Evolutionary conservation across 2,888 invertebrate species (phyloP).

Genomic region (Steinernema carpocapsae): DNA sequence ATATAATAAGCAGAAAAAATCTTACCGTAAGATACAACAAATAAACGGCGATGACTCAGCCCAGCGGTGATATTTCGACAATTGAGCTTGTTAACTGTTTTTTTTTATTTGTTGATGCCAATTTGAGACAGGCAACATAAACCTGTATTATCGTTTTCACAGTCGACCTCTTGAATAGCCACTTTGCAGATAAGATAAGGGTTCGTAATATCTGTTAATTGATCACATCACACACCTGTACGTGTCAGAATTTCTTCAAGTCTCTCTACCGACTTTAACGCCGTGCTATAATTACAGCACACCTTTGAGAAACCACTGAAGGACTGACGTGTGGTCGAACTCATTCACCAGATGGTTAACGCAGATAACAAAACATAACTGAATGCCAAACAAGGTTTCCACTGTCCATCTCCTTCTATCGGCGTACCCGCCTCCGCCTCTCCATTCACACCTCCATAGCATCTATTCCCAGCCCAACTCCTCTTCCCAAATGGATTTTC

Average conservation of each 20-base stretch:
- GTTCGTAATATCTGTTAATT: not conserved
- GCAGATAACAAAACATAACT: not conserved
- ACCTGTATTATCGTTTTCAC: too few relatives aligned
- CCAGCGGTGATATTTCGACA: not conserved
- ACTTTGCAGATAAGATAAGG: not conserved
- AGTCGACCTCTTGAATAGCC: not conserved
- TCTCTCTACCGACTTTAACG: not conserved
- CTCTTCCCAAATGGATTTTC: too few relatives aligned
- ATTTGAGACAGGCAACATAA: too few relatives aligned
- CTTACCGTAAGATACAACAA: not conserved
- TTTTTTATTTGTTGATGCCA: too few relatives aligned
- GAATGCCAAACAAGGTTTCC: not conserved
- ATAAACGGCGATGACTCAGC: slow-evolving; percentile 3
- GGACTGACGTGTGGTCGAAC: slow-evolving; percentile 17
- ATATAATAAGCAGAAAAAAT: slow-evolving; percentile 9
- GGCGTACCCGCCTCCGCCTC: not conserved
- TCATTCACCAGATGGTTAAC: slow-evolving; percentile 12
- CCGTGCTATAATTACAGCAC: not conserved
- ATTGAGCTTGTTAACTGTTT: too few relatives aligned
- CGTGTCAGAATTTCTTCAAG: not conserved
- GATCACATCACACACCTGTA: not conserved
- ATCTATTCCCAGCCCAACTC: too few relatives aligned
- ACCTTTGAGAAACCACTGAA: not conserved
- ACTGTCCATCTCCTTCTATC: not conserved
- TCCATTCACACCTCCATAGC: not conserved